phyloP scores from a whole-genome alignment of 2,888 invertebrate species.

The Amiota communis region DNA sequence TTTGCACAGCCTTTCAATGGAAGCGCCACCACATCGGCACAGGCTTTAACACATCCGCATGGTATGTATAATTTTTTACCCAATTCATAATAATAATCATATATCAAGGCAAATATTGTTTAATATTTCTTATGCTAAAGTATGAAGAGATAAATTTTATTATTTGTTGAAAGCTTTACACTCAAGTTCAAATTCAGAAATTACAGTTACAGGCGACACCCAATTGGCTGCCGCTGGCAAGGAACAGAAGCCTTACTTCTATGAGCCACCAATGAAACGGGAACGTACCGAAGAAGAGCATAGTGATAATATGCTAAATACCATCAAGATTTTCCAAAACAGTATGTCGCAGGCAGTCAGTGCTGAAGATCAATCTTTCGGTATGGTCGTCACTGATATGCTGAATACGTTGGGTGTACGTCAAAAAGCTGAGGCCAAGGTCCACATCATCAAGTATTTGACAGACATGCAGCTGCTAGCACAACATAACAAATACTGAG shows the following conservation, averaged over 20 bases:
- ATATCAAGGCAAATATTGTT: background rate
- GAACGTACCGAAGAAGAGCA: constrained; percentile 68
- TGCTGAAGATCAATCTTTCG: constrained; percentile 70
- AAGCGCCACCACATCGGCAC: constrained; percentile 64
- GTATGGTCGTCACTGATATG: constrained; percentile 70
- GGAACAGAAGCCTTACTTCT: constrained; percentile 69
- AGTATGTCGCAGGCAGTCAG: constrained; percentile 68
- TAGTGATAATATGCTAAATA: constrained; percentile 69
- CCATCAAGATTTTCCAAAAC: constrained; percentile 70
- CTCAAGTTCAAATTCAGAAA: constrained; percentile 57
- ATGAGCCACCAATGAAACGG: constrained; percentile 67
- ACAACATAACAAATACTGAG: constrained; percentile 69
- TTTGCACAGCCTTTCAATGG: constrained; percentile 70
- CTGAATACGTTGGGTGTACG: constrained; percentile 68
- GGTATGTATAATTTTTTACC: constrained; percentile 49
- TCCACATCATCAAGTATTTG: constrained; percentile 69
- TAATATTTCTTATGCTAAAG: constrained; percentile 10
- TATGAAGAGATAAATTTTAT: constrained; percentile 27
- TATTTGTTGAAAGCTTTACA: constrained; percentile 35
- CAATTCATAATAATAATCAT: background rate
- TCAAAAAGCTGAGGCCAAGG: constrained; percentile 70
- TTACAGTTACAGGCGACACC: constrained; percentile 68
- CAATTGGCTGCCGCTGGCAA: constrained; percentile 65
- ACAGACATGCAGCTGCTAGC: constrained; percentile 70
- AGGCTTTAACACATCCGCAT: constrained; percentile 69